A percentile compares a stretch with the other conserved stretches of the same genome.
Evolutionary conservation across 2,113 vertebrate genomes (phyloP).

Genomic region (Heteronetta atricapilla): DNA sequence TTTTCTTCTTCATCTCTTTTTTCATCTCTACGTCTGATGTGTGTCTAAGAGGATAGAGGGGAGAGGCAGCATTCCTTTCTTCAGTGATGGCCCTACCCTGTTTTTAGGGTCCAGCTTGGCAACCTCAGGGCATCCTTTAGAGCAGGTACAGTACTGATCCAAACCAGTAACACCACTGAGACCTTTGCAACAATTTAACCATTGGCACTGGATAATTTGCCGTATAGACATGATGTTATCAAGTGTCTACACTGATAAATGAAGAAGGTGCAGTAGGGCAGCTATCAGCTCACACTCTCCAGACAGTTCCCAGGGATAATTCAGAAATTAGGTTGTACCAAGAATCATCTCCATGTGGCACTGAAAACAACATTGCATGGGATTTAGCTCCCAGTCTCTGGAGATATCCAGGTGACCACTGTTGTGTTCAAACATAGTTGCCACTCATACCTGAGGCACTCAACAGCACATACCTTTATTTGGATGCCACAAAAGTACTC

Average conservation of each 20-base stretch:
- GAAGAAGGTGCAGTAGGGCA: not conserved
- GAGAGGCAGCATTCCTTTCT: not conserved
- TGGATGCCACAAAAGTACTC: not conserved
- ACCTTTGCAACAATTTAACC: not conserved
- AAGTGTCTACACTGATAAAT: not conserved
- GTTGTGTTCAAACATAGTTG: not conserved
- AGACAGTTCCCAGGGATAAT: not conserved
- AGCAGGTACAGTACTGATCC: not conserved
- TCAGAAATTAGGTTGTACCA: not conserved
- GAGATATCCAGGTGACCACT: not conserved
- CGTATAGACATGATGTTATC: not conserved
- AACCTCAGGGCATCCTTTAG: not conserved
- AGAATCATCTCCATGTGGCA: not conserved
- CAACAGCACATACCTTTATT: not conserved
- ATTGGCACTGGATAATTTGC: not conserved
- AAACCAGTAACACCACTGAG: not conserved
- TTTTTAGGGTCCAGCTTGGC: not conserved
- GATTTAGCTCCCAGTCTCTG: not conserved
- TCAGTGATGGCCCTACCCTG: not conserved
- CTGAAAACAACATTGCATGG: not conserved
- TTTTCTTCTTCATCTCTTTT: constrained; percentile 25
- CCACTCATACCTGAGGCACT: rapidly evolving
- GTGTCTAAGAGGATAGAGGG: not conserved
- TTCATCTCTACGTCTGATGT: not conserved
- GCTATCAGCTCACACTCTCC: not conserved